A percentile compares a stretch with the other conserved stretches of the same genome.
These are phyloP conservation scores for Hemibagrus wyckioides DNA, from an alignment of 2,113 vertebrate genomes.

Conservation along the genomic window DNA sequence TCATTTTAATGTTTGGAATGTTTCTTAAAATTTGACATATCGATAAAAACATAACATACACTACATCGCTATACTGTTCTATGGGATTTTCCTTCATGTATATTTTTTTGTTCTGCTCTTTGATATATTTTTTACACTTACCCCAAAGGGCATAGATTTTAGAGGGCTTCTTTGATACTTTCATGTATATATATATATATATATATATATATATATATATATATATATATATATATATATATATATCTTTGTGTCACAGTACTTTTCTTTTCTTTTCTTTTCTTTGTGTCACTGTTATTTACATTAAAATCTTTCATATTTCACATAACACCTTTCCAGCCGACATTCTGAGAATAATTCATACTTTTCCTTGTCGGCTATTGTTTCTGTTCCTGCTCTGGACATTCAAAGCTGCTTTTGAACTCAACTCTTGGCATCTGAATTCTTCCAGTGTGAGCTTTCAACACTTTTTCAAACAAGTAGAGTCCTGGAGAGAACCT, in stretches of 20 bases:
- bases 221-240: not conserved
- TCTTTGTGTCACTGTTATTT: slow-evolving; percentile 5
- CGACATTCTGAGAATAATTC: slow-evolving; percentile 1
- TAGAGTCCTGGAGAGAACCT: slow-evolving; percentile 1
- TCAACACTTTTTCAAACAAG: slow-evolving; percentile 9
- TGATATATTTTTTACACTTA: not conserved
- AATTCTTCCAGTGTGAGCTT: not conserved
- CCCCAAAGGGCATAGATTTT: not conserved
- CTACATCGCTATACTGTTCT: not conserved
- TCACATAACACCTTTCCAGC: not conserved
- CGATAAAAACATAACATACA: not conserved
- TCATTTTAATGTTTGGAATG: not conserved
- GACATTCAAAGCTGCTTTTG: slow-evolving; percentile 18
- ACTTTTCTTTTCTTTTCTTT: too few relatives aligned
- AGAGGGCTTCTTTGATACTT: not conserved
- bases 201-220: not conserved
- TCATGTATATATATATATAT: not conserved
- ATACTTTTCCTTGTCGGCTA: not conserved
- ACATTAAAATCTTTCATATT: slow-evolving; percentile 3
- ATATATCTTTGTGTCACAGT: too few relatives aligned
- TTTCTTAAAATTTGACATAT: not conserved
- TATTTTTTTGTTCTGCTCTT: not conserved
- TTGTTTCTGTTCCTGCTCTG: not conserved
- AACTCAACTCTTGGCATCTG: not conserved
- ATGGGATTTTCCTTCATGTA: not conserved